Evolutionary conservation across 2,113 vertebrate genomes (phyloP).

Genomic region (Macrotus californicus): DNA sequence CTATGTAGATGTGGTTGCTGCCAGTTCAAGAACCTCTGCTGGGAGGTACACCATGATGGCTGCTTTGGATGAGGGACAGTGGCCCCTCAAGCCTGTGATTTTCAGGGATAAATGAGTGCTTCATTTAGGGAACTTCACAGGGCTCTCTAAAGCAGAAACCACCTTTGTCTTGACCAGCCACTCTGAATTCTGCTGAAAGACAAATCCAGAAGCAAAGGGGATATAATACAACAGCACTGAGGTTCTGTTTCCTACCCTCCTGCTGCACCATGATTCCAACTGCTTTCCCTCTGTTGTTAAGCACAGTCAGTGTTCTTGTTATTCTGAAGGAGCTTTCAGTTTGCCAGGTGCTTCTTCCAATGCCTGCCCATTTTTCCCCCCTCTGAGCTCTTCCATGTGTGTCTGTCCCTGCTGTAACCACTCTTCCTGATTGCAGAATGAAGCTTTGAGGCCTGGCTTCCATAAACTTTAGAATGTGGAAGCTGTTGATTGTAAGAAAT

Average conservation of each 20-base stretch:
- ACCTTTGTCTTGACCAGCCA: constrained; percentile 89
- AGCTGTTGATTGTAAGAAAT: neutral
- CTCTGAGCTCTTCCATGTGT: neutral
- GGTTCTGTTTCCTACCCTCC: neutral
- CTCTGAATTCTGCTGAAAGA: neutral
- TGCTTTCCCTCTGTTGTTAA: neutral
- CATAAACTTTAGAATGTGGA: neutral
- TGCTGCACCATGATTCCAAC: neutral
- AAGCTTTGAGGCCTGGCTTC: neutral
- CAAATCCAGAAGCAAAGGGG: neutral
- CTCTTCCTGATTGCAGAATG: neutral
- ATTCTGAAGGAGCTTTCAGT: neutral
- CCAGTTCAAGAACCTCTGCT: constrained; percentile 88
- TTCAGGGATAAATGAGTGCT: constrained; percentile 89
- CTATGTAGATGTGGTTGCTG: constrained; percentile 92
- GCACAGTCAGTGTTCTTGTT: neutral
- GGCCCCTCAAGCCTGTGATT: constrained; percentile 85
- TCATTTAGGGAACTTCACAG: constrained; percentile 87
- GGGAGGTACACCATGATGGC: constrained; percentile 89
- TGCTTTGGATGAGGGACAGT: constrained; percentile 87
- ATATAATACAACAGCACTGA: neutral
- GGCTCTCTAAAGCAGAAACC: constrained; percentile 86
- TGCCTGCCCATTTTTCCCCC: neutral
- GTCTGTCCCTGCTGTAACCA: neutral
- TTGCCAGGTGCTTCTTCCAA: neutral